Evolutionary conservation across 1,140 invertebrate species (phyloP).

Genomic region (Achatina immaculata): DNA sequence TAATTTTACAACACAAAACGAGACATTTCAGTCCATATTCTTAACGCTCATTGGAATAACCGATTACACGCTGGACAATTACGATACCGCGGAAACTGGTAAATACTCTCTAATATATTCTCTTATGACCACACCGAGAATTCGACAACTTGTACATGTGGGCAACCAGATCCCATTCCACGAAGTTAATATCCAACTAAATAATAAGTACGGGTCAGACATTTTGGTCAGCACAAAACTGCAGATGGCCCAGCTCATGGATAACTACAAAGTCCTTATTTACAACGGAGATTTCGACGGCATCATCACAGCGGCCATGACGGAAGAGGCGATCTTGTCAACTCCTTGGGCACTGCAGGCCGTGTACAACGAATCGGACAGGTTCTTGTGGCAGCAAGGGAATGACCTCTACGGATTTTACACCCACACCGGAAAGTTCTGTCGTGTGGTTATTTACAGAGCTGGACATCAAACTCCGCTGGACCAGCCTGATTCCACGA

Average conservation of each 20-base stretch:
- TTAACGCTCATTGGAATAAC: not conserved
- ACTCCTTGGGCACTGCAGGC: slow-evolving; percentile 1
- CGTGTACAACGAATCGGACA: not conserved
- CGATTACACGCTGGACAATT: not conserved
- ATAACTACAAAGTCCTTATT: slow-evolving; percentile 23
- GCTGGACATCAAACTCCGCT: slow-evolving; percentile 22
- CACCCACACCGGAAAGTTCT: slow-evolving; percentile 1
- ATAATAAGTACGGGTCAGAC: not conserved
- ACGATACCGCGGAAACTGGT: not conserved
- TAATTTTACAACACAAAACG: not conserved
- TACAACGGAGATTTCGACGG: slow-evolving; percentile 16
- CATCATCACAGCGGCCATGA: not conserved
- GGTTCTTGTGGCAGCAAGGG: not conserved
- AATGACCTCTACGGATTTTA: not conserved
- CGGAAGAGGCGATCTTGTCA: not conserved
- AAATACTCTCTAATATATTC: not conserved
- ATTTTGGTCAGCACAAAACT: not conserved
- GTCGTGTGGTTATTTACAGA: slow-evolving; percentile 22
- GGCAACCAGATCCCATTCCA: not conserved
- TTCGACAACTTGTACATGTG: not conserved
- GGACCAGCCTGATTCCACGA: not conserved
- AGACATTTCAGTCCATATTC: not conserved
- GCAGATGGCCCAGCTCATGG: slow-evolving; percentile 4
- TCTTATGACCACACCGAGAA: not conserved
- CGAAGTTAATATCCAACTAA: not conserved